Base-by-base conservation (phyloP, 2,113 vertebrate species). In the Tetrax tetrax region DNA sequence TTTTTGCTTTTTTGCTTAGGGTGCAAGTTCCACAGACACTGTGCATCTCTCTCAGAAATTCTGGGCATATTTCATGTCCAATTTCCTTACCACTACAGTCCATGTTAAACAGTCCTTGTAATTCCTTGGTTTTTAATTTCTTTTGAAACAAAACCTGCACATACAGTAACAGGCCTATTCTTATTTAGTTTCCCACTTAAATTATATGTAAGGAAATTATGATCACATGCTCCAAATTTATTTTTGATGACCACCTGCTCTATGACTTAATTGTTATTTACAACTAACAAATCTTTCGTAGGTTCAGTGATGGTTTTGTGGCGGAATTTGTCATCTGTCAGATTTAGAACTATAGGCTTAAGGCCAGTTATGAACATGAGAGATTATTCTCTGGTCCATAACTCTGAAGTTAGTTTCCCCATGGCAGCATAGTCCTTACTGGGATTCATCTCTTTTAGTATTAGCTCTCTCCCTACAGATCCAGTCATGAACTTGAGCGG, bases 251-350 rank as follows among this genome's bases (percentile, higher is more conserved):
- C 51, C 87, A 89, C 51, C 80, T 95, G 86, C 87, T 91, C 83
- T 60, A 60, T 92, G 93, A 96, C 80, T 95, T 89, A 78, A 71
- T 56, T 78, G 69, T 91, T 96, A 89, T 96, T 96, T 95, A 81
- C 72, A 71, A 68, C 89, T 70, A 89, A 66, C 2, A 0, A 83
- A 74, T 18, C 76, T 95, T 90, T 93, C 87, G 68, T 92, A 60
- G 43, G 72, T 89, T 81, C 83, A 60, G 56, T 87, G 83, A 93
- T 86, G 77, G 83, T 89, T 92, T 61, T 53, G 33, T 63, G 56
- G 63, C 94, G 77, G 91, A 84, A 93, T 95, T 56, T 91, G 69
- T 87, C 35, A 18, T 56, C 35, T 74, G 76, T 87, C 80, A 56
- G 47, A 21, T 23, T 61, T 54, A 83, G n/a, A 94, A 72, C 75